phyloP scores from a whole-genome alignment of 2,113 vertebrate species.

The Microcebus tavaratra region DNA sequence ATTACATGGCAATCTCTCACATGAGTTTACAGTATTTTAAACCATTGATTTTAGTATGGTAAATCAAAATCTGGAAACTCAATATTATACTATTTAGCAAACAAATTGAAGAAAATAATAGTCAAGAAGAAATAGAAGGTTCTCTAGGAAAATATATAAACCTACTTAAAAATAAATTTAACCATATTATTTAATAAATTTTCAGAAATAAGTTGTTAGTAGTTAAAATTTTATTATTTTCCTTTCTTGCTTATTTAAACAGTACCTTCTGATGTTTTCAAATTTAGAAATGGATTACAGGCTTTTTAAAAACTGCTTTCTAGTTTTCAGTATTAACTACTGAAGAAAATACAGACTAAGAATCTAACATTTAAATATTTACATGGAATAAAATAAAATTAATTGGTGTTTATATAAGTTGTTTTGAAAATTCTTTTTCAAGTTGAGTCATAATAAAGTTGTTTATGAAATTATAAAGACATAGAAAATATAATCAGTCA shows the following conservation, averaged over 20 bases:
- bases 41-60: conserved; percentile 26
- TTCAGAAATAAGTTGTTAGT: conserved; percentile 40
- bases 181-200: conserved; percentile 36
- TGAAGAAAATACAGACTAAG: conserved; percentile 55
- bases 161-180: conserved; percentile 40
- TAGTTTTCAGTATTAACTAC: conserved; percentile 20
- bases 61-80: conserved; percentile 49
- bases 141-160: conserved; percentile 48
- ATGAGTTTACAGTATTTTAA: conserved; percentile 50
- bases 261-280: conserved; percentile 45
- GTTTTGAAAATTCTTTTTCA: conserved; percentile 62
- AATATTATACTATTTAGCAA: conserved; percentile 27
- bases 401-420: conserved; percentile 43
- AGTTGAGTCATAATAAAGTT: conserved; percentile 46
- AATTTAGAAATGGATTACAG: conserved; percentile 21
- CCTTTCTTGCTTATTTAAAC: conserved; percentile 42
- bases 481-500: background rate
- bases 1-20: conserved; percentile 40
- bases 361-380: conserved; percentile 37
- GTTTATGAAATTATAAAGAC: conserved; percentile 43
- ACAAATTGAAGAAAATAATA: conserved; percentile 48
- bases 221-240: conserved; percentile 56
- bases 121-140: background rate
- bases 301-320: conserved; percentile 24
- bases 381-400: conserved; percentile 48